A percentile compares a stretch with the other conserved stretches of the same genome.
Evolutionary conservation across 2,888 invertebrate species (phyloP).

Genomic region (Dolichopus griseipennis): DNA sequence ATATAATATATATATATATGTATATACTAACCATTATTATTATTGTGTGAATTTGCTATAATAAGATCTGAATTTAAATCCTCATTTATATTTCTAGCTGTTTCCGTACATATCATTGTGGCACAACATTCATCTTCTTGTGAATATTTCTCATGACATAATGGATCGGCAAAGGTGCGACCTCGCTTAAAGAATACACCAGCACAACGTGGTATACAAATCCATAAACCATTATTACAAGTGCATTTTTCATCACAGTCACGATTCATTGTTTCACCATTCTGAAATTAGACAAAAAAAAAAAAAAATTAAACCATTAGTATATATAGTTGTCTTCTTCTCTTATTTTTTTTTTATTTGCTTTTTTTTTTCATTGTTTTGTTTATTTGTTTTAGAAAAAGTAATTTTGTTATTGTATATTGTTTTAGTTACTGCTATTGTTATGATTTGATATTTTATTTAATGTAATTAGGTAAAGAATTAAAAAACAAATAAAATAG

Average conservation of each 20-base stretch:
- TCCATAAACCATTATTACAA: constrained; percentile 59
- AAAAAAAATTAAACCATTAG: constrained; percentile 3
- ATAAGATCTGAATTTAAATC: neutral
- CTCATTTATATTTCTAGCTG: constrained; percentile 20
- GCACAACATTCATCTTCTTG: constrained; percentile 65
- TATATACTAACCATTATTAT: neutral
- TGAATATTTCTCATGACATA: constrained; percentile 61
- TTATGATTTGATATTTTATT: too few relatives aligned
- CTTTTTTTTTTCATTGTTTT: too few relatives aligned
- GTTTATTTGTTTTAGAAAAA: neutral
- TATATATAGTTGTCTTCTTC: constrained; percentile 14
- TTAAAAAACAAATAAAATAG: too few relatives aligned
- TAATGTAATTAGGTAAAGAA: too few relatives aligned
- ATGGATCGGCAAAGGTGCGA: constrained; percentile 55
- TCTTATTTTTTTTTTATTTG: too few relatives aligned
- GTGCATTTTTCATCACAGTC: constrained; percentile 72
- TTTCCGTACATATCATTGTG: constrained; percentile 59
- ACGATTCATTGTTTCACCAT: constrained; percentile 62
- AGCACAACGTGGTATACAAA: constrained; percentile 64
- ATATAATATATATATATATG: too few relatives aligned
- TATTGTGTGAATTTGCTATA: neutral
- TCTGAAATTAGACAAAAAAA: constrained; percentile 35
- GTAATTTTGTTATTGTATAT: constrained; percentile 11
- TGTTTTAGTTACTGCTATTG: constrained; percentile 7
- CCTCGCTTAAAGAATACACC: constrained; percentile 62